Conservation (phyloP, 2,113 vertebrate genomes). For the Chloropsis hardwickii region DNA sequence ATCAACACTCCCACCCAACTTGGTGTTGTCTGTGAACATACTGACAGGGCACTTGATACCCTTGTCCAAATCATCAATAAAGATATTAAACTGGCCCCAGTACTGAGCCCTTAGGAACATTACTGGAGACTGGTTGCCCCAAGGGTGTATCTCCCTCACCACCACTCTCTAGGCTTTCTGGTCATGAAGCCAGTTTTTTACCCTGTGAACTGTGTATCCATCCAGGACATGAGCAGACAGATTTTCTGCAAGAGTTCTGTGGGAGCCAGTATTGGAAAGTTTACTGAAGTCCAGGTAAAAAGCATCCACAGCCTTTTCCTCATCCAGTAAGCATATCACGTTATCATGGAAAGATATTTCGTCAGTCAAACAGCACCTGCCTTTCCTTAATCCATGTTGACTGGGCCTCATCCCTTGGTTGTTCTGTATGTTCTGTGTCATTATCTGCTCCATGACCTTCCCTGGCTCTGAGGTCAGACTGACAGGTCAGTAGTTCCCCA, state of each 20-base stretch:
- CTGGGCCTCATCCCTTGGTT: neutral
- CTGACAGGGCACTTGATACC: neutral
- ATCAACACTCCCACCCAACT: neutral
- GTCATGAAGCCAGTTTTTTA: neutral
- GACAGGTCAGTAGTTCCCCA: neutral
- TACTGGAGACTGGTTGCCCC: neutral
- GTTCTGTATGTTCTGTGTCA: neutral
- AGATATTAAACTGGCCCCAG: neutral
- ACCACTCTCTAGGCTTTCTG: neutral
- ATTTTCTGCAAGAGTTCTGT: neutral
- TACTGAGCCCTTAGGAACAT: neutral
- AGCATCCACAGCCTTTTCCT: neutral
- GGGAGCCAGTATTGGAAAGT: neutral
- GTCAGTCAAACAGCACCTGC: neutral
- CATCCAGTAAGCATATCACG: neutral
- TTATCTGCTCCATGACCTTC: neutral
- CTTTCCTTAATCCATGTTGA: neutral
- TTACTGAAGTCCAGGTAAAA: neutral
- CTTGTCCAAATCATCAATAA: neutral
- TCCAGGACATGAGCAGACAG: neutral
- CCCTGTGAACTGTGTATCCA: accelerated
- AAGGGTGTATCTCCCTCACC: neutral
- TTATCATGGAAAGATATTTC: neutral
- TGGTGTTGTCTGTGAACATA: neutral
- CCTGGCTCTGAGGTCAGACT: neutral